Base-by-base conservation (phyloP, 2,888 invertebrate genomes). In the Epiblema foenella region DNA sequence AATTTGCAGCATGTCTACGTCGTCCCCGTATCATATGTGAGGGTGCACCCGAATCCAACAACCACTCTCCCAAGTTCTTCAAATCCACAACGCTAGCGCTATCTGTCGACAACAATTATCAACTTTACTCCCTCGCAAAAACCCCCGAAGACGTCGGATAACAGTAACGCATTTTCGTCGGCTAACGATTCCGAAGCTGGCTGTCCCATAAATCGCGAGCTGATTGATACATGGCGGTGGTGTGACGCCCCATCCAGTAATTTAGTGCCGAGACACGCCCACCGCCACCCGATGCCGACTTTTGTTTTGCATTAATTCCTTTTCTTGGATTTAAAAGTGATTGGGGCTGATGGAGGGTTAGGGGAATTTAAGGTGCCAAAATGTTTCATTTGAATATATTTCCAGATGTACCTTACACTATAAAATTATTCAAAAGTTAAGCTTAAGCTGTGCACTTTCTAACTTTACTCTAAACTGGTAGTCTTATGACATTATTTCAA, bases 201-300 rank as follows among this genome's bases (percentile, higher is more conserved):
- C 91, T 92, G 93, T 90, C 93, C 88, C 92, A 93, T 93, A 94
- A 94, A 93, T 93, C 90, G 84, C 79, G 76, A 75, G 77, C 80
- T 94, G 93, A 94, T 94, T 93, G 94, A 94, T 94, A 94, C 93
- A 94, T 91, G 93, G 93, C 92, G 90, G 90, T 89, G 85, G 91
- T 94, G 92, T 94, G 94, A 94, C 94, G 94, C 94, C 94, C 94
- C 94, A 94, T 94, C 91, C 90, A 90, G 94, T 94, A 94, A 94
- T 94, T 94, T 95, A 95, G 93, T 94, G 94, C 94, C 94, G 94
- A 86, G 93, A 85, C 90, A 90, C 92, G 91, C 95, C 94, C 95
- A 92, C 94, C 92, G 85, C 92, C 93, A 85, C 86, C 94, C 91
- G 92, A 91, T 92, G 90, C 83, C 85, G 83, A 91, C 92, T 92